These are phyloP conservation scores for Parnassius smintheus DNA, from an alignment of 2,888 invertebrate species.

Conservation along the genomic window DNA sequence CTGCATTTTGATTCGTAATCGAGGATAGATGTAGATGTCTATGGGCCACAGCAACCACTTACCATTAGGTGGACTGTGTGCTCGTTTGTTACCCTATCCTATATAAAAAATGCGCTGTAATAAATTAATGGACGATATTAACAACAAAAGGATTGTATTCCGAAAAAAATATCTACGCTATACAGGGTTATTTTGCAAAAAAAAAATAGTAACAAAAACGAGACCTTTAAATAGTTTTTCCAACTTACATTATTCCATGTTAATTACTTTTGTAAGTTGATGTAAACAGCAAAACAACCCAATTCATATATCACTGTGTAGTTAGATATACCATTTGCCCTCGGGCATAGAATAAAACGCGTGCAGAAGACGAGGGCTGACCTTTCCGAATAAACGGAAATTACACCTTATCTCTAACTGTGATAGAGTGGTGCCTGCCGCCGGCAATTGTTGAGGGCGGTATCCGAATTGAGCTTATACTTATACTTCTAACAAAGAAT, in stretches of 20 bases:
- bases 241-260: neutral
- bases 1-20: too few relatives aligned
- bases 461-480: constrained; percentile 2
- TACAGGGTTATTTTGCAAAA: too few relatives aligned
- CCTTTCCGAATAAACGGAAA: constrained; percentile 40
- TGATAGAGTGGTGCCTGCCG: constrained; percentile 5
- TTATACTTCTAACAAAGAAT: neutral
- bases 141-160: too few relatives aligned
- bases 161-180: too few relatives aligned
- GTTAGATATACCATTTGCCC: constrained; percentile 1
- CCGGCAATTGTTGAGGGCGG: constrained; percentile 7
- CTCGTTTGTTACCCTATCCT: too few relatives aligned
- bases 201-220: too few relatives aligned
- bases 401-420: constrained; percentile 35
- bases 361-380: constrained; percentile 27
- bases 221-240: neutral
- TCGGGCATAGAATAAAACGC: constrained; percentile 14
- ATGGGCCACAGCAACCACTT: too few relatives aligned
- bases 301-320: constrained; percentile 7
- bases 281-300: constrained; percentile 6
- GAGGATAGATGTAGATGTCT: too few relatives aligned
- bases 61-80: too few relatives aligned
- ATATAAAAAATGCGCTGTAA: too few relatives aligned
- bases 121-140: too few relatives aligned
- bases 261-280: neutral